phyloP scores from a whole-genome alignment of 2,888 invertebrate species.

The Hirtodrosophila alboralis region DNA sequence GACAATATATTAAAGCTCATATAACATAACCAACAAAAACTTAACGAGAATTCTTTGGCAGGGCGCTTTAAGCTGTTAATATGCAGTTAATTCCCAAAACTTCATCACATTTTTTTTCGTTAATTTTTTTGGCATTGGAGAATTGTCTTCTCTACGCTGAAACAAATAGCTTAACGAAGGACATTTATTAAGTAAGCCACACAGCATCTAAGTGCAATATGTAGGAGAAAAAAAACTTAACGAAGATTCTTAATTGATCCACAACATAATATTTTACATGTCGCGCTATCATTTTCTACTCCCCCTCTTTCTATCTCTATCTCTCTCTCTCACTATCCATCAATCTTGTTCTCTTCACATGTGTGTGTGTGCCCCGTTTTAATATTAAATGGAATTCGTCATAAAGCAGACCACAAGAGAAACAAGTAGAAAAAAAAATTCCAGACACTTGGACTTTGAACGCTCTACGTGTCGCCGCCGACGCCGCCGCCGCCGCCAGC shows the following conservation, averaged over 20 bases:
- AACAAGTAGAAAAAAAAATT: slow-evolving; percentile 19
- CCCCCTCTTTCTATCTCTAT: neutral
- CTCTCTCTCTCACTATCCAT: neutral
- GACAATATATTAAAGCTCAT: too few relatives aligned
- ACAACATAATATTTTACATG: slow-evolving; percentile 1
- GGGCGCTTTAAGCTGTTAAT: too few relatives aligned
- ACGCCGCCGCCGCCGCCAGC: slow-evolving; percentile 41
- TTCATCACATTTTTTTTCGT: too few relatives aligned
- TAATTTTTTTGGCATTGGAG: too few relatives aligned
- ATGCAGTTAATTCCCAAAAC: too few relatives aligned
- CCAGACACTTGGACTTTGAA: slow-evolving; percentile 67
- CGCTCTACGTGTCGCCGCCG: slow-evolving; percentile 51
- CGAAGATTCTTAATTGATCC: slow-evolving; percentile 11
- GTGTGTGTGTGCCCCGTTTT: slow-evolving; percentile 12
- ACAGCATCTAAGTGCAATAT: too few relatives aligned
- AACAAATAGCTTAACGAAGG: too few relatives aligned
- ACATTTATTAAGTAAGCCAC: too few relatives aligned
- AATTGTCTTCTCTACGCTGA: too few relatives aligned
- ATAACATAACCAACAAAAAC: too few relatives aligned
- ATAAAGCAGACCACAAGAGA: slow-evolving; percentile 47
- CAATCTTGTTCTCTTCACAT: neutral
- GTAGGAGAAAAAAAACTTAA: neutral
- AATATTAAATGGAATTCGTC: slow-evolving; percentile 47
- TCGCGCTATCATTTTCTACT: neutral
- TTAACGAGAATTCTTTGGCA: too few relatives aligned